Evolutionary conservation across 2,888 invertebrate species (phyloP), one percentile per base, ranked within the genome.

Genomic region (Drosophila anomelani): DNA sequence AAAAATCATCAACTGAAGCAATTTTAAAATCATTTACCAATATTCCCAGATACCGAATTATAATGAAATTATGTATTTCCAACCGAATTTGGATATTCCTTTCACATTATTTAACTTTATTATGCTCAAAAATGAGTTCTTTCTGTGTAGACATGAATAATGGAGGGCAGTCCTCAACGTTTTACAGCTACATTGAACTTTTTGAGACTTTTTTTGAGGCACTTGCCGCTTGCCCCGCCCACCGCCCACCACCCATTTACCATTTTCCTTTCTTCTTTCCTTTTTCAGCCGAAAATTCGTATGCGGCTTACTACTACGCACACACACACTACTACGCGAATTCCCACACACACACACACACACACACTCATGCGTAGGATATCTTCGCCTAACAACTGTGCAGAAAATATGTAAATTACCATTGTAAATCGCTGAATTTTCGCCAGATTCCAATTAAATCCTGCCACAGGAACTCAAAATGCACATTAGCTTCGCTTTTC

Each of bases 101-200:
- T 41, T 56, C 17, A 12, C 20, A 17, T n/a, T 60, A 12, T 9
- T 20, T 9, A 15, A 3, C 3, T 7, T 34, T 34, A 10, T 17
- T 12, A 13, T n/a, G 4, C 9, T 12, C 23, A 1, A 29, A 34
- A 59, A 59, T 20, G 13, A 23, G 17, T 61, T 43, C 20, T 61
- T 59, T 34, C 59, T 13, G 60, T 61, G 71, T 38, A 61, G 61
- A 47, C 54, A 70, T 71, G 62, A 73, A 71, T 71, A 74, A 73
- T 73, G 41, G 55, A 61, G 63, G 68, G 70, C 51, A 64, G 69
- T 47, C 49, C 59, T 66, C 61, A 64, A 64, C 76, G 85, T 86
- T 86, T 61, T 88, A 88, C 89, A 85, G 89, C 82, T 87, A 87
- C 78, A 89, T 83, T 89, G 86, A 89, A 85, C 85, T 85, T 89